A percentile compares a stretch with the other conserved stretches of the same genome.
Conservation (phyloP, 1,140 invertebrate genomes). For the Linepithema humile region DNA sequence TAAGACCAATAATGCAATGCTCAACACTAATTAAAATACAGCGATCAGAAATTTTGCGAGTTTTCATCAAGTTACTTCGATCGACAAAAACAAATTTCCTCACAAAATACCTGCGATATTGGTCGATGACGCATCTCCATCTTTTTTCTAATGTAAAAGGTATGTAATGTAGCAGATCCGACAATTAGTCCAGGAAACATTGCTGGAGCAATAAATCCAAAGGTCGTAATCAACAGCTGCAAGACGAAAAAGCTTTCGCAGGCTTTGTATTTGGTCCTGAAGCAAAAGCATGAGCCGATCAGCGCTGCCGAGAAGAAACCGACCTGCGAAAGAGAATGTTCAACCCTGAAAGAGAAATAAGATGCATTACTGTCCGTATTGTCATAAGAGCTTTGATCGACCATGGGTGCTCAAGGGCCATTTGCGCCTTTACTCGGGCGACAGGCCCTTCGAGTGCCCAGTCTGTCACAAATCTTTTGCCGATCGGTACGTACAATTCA, state of each 20-base stretch:
- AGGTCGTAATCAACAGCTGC: neutral
- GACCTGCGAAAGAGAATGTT: neutral
- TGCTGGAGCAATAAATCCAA: neutral
- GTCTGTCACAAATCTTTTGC: slow-evolving; percentile 90
- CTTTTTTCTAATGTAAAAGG: too few species aligned
- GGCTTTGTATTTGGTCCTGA: slow-evolving; percentile 50
- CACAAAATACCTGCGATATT: neutral
- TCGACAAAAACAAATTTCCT: neutral
- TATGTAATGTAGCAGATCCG: neutral
- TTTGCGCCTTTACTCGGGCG: slow-evolving; percentile 88
- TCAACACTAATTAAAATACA: too few species aligned
- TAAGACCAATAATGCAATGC: slow-evolving; percentile 71
- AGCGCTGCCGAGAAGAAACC: slow-evolving; percentile 15
- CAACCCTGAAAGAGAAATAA: slow-evolving; percentile 80
- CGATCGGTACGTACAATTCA: slow-evolving; percentile 88
- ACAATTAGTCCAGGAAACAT: neutral
- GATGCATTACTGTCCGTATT: slow-evolving; percentile 83
- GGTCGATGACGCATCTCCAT: neutral
- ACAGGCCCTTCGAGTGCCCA: slow-evolving; percentile 88
- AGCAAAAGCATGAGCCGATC: slow-evolving; percentile 49
- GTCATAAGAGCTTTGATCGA: slow-evolving; percentile 86
- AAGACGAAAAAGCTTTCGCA: slow-evolving; percentile 49
- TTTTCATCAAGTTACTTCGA: too few species aligned
- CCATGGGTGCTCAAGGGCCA: slow-evolving; percentile 90
- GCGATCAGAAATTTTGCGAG: neutral